phyloP scores from a whole-genome alignment of 1,140 invertebrate genomes.

The Papilio xuthus region DNA sequence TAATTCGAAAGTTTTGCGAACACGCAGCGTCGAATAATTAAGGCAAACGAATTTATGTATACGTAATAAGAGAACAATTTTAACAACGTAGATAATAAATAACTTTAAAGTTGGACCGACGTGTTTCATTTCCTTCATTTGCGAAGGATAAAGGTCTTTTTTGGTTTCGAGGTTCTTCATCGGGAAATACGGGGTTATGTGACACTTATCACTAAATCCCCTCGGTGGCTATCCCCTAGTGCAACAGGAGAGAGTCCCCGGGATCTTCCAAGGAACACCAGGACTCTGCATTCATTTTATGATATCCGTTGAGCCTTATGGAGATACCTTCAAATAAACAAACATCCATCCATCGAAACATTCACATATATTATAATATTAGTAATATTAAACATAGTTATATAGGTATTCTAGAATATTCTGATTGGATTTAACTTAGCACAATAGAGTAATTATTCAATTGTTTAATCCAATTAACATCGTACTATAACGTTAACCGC shows the following conservation, averaged over 20 bases:
- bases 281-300: no score
- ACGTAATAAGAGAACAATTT: conserved; percentile 22
- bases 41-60: conserved; percentile 5
- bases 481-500: neutral
- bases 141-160: no score
- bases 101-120: neutral
- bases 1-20: conserved; percentile 34
- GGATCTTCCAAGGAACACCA: no score
- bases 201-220: no score
- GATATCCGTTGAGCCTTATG: no score
- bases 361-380: no score
- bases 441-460: conserved; percentile 10
- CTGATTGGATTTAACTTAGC: neutral
- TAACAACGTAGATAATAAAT: neutral
- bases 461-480: conserved; percentile 11
- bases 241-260: no score
- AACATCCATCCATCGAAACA: no score
- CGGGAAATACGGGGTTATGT: no score
- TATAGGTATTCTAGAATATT: neutral
- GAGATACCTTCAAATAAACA: no score
- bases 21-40: conserved; percentile 18
- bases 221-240: no score
- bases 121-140: neutral
- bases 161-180: no score
- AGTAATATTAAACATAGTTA: neutral